Percentiles rank a stretch among this genome's conserved stretches.
Evolutionary conservation across 2,113 vertebrate species (phyloP).

Genomic region (Phrynosoma blainvillii): DNA sequence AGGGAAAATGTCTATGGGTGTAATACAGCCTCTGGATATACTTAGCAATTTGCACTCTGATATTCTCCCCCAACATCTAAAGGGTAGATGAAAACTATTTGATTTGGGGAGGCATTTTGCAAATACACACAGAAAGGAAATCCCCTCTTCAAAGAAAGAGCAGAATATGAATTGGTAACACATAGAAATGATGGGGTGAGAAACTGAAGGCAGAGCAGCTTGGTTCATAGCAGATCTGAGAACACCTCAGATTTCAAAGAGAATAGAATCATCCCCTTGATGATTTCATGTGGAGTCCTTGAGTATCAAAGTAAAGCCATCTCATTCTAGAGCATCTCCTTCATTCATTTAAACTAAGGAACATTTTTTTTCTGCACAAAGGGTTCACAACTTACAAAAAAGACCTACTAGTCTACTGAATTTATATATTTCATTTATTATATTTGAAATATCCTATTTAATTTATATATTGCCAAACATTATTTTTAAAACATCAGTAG

Average conservation of each 20-base stretch:
- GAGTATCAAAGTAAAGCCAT: not conserved
- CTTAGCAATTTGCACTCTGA: not conserved
- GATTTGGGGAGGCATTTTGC: not conserved
- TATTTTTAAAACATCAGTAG: not conserved
- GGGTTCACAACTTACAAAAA: not conserved
- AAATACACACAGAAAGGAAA: constrained; percentile 3
- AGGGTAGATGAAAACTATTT: not conserved
- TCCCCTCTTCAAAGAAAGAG: not conserved
- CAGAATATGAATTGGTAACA: not conserved
- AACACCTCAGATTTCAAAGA: constrained; percentile 25
- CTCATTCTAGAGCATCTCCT: not conserved
- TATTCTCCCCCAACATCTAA: not conserved
- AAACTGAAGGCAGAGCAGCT: constrained; percentile 1
- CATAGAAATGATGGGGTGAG: not conserved
- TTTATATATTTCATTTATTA: not conserved
- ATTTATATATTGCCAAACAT: too few species aligned
- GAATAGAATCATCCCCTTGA: constrained; percentile 15
- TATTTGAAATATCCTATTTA: too few species aligned
- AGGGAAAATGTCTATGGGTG: not conserved
- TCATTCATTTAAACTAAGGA: not conserved
- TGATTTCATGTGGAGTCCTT: constrained; percentile 10
- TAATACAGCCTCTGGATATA: not conserved
- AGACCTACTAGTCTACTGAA: not conserved
- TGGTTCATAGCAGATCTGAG: constrained; percentile 5
- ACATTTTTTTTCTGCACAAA: not conserved